phyloP scores from a whole-genome alignment of 2,113 vertebrate species.

The Syngnathus typhle region DNA sequence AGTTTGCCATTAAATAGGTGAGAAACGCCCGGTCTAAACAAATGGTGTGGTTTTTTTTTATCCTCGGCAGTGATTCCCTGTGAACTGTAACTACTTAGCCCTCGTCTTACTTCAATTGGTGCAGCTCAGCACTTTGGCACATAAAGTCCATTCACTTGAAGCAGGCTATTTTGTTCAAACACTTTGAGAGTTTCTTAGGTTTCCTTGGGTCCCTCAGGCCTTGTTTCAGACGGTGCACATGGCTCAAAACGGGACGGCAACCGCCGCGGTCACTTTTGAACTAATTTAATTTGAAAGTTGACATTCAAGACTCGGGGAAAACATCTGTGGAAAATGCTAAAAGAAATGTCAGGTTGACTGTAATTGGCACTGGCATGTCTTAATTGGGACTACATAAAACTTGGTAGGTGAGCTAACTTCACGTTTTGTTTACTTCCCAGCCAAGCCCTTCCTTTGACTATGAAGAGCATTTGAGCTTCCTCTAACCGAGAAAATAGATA shows the following conservation, averaged over 20 bases:
- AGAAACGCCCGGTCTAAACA: conserved; percentile 2
- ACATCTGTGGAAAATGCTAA: background rate
- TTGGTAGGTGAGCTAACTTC: background rate
- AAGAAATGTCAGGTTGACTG: conserved; percentile 17
- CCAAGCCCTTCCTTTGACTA: no score
- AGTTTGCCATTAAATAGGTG: conserved; percentile 9
- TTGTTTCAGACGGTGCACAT: conserved; percentile 13
- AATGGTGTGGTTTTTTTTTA: conserved; percentile 17
- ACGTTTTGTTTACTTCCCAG: background rate
- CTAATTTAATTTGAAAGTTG: conserved; percentile 18
- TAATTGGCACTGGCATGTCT: conserved; percentile 13
- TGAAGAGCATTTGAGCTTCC: no score
- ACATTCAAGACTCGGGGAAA: conserved; percentile 19
- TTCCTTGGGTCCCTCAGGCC: conserved; percentile 17
- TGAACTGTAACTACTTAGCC: conserved; percentile 26
- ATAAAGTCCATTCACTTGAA: conserved; percentile 44
- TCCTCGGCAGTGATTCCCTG: conserved; percentile 2
- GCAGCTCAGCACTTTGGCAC: conserved; percentile 24
- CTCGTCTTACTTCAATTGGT: conserved; percentile 25
- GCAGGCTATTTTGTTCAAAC: conserved; percentile 31
- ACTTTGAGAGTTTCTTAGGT: conserved; percentile 22
- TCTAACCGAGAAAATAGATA: no score
- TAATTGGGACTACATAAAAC: conserved; percentile 11
- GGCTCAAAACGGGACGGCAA: conserved; percentile 8
- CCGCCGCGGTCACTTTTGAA: conserved; percentile 11